Evolutionary conservation across 1,140 invertebrate genomes (phyloP).

Genomic region (Wasmannia auropunctata): DNA sequence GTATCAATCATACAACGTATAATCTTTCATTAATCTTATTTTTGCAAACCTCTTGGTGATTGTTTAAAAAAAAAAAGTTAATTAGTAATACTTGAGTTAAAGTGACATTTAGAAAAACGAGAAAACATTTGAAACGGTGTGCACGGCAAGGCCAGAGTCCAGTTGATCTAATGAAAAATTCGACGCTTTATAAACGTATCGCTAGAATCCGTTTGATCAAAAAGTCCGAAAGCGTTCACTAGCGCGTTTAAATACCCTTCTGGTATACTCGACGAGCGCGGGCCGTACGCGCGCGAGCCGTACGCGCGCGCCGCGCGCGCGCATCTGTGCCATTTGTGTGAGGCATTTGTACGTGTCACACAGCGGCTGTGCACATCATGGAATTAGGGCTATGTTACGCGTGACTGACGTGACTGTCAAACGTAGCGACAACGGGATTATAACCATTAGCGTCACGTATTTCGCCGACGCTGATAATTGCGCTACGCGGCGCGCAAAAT

Average conservation of each 20-base stretch:
- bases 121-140: not conserved
- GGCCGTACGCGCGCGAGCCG: not conserved
- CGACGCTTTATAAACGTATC: slow-evolving; percentile 23
- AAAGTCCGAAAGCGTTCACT: not conserved
- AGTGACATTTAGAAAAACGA: not conserved
- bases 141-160: not conserved
- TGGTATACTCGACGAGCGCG: not conserved
- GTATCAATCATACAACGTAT: not conserved
- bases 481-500: slow-evolving; percentile 56
- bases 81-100: not conserved
- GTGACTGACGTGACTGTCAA: slow-evolving; percentile 58
- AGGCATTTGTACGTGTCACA: slow-evolving; percentile 52
- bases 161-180: slow-evolving; percentile 7
- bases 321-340: slow-evolving; percentile 46
- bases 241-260: slow-evolving; percentile 34
- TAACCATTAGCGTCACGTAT: slow-evolving; percentile 60
- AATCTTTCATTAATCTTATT: not conserved
- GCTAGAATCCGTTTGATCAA: not conserved
- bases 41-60: not conserved
- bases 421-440: slow-evolving; percentile 60
- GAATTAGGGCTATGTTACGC: slow-evolving; percentile 57
- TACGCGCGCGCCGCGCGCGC: not conserved
- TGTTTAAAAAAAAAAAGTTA: not conserved
- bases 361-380: slow-evolving; percentile 40
- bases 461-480: slow-evolving; percentile 55